Conservation (phyloP, 2,113 vertebrate species). For the Aythya baeri region DNA sequence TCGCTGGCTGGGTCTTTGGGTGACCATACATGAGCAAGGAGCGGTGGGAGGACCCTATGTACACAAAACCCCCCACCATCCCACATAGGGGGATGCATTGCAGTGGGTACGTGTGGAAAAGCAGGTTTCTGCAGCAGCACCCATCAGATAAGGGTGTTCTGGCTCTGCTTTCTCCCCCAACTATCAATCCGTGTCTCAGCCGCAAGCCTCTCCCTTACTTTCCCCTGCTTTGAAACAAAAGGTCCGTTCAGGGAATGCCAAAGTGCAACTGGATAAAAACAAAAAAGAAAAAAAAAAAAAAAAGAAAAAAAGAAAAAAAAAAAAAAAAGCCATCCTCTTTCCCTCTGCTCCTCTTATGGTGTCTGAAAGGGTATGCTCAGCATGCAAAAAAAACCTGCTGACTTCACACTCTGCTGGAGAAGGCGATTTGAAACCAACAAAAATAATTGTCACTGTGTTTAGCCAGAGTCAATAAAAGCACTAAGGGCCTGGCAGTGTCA, state of each 20-base stretch:
- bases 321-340: slow-evolving; percentile 6
- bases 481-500: slow-evolving; percentile 64
- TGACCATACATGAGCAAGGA: accelerated
- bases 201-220: background rate
- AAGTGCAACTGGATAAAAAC: slow-evolving; percentile 17
- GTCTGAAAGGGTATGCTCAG: slow-evolving; percentile 32
- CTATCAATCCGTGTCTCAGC: background rate
- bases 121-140: background rate
- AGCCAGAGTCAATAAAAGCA: slow-evolving; percentile 73
- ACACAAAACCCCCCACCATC: background rate
- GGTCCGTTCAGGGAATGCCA: background rate
- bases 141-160: background rate
- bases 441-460: slow-evolving; percentile 70
- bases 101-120: background rate
- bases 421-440: slow-evolving; percentile 65
- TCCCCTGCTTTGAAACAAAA: background rate
- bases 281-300: background rate
- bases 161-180: background rate
- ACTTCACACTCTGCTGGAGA: slow-evolving; percentile 65
- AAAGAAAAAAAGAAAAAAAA: background rate
- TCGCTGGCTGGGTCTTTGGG: background rate
- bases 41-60: background rate
- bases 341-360: slow-evolving; percentile 3
- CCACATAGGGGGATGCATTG: background rate
- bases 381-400: slow-evolving; percentile 57